Percentiles rank a stretch among this genome's conserved stretches.
These are phyloP conservation scores for Vireo altiloquus DNA, from an alignment of 2,113 vertebrate genomes.

Conservation along the genomic window DNA sequence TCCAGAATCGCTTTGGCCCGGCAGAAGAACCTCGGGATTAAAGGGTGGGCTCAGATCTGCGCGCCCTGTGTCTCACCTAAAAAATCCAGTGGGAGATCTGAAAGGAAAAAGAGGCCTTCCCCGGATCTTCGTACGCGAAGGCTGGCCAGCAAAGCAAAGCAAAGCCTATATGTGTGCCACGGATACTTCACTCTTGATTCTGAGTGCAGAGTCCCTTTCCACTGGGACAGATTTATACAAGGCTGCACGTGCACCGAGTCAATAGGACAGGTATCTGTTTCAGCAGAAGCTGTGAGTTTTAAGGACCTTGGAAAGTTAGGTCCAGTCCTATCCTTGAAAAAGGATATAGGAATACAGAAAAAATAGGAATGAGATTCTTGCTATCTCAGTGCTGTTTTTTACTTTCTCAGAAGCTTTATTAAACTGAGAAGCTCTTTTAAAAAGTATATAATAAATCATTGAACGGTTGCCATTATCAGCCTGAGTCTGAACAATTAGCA, in stretches of 20 bases:
- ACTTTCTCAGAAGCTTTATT: neutral
- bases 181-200: neutral
- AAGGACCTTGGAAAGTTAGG: neutral
- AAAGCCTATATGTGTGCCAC: too few species aligned
- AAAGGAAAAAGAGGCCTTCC: too few species aligned
- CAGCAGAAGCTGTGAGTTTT: neutral
- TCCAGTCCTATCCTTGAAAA: neutral
- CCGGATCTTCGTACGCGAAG: too few species aligned
- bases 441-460: neutral
- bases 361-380: neutral
- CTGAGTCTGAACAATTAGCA: neutral
- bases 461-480: neutral
- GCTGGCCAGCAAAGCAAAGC: too few species aligned
- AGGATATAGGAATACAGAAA: neutral
- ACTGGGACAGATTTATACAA: neutral
- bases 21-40: too few species aligned
- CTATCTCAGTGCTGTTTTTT: neutral
- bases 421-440: neutral
- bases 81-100: too few species aligned
- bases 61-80: too few species aligned
- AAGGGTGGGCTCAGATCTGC: too few species aligned
- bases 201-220: neutral
- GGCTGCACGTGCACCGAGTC: accelerated
- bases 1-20: too few species aligned
- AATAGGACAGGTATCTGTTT: neutral